Evolutionary conservation across 2,888 invertebrate genomes (phyloP).

Genomic region (Dryadula phaetusa): DNA sequence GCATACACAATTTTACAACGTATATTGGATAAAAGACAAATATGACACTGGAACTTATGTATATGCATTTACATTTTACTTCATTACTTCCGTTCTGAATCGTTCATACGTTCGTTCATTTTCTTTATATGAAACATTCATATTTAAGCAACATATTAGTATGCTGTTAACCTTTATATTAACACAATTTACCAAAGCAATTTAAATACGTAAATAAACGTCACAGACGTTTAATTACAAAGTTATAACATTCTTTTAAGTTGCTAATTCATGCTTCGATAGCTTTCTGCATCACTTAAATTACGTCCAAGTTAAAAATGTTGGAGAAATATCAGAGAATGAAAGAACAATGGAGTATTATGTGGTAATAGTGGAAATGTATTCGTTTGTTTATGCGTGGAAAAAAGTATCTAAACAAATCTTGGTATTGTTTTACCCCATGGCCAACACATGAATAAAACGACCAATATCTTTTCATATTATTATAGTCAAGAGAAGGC

Average conservation of each 20-base stretch:
- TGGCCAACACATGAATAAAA: constrained; percentile 66
- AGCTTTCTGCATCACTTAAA: constrained; percentile 72
- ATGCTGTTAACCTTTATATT: constrained; percentile 3
- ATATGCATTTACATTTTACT: background rate
- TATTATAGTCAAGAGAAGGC: constrained; percentile 48
- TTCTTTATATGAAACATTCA: background rate
- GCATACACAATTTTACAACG: too few relatives aligned
- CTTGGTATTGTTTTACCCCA: constrained; percentile 77
- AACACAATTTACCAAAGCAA: constrained; percentile 38
- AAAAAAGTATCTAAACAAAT: constrained; percentile 83
- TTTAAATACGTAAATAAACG: too few relatives aligned
- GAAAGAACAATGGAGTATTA: constrained; percentile 83
- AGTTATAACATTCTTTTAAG: constrained; percentile 66
- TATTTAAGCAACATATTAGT: background rate
- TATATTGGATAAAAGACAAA: too few relatives aligned
- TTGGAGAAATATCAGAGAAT: constrained; percentile 79
- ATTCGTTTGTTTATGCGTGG: constrained; percentile 78
- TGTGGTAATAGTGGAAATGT: constrained; percentile 84
- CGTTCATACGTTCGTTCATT: too few relatives aligned
- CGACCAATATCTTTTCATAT: constrained; percentile 60
- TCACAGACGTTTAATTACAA: constrained; percentile 64
- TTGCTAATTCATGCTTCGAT: constrained; percentile 67
- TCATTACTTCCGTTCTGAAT: background rate
- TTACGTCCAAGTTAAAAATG: constrained; percentile 74
- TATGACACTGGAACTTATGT: too few relatives aligned